These are phyloP conservation scores for Kryptolebias ocellatus DNA, from an alignment of 2,797 vertebrate genomes.

Conservation along the genomic window DNA sequence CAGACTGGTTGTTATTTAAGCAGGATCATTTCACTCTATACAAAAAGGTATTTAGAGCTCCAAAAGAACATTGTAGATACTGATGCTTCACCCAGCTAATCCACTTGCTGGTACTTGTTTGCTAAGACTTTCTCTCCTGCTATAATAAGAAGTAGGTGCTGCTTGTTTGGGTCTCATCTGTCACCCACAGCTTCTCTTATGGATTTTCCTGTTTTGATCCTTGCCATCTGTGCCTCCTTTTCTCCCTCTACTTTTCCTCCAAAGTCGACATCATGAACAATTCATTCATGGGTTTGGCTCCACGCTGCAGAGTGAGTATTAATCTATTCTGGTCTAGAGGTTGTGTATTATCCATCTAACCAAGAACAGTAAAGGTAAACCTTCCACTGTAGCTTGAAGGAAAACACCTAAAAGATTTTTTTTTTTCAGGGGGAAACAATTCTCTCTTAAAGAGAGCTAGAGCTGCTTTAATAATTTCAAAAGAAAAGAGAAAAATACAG, in stretches of 20 bases:
- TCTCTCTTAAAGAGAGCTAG: not conserved
- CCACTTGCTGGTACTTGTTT: constrained; percentile 74
- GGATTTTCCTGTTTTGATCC: constrained; percentile 75
- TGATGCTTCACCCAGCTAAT: constrained; percentile 57
- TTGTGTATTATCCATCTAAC: constrained; percentile 19
- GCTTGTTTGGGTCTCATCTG: constrained; percentile 72
- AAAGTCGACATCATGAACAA: constrained; percentile 55
- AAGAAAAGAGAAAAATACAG: constrained; percentile 5
- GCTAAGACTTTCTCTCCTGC: constrained; percentile 50
- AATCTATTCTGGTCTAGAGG: constrained; percentile 23
- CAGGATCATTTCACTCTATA: constrained; percentile 32
- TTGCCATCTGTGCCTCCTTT: constrained; percentile 70
- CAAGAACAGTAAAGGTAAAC: constrained; percentile 4
- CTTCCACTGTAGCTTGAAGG: constrained; percentile 1
- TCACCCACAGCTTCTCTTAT: constrained; percentile 73
- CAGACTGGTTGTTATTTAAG: constrained; percentile 45
- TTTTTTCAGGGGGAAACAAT: constrained; percentile 14
- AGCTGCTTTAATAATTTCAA: constrained; percentile 12
- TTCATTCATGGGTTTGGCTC: constrained; percentile 53
- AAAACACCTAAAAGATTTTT: constrained; percentile 15
- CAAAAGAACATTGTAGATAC: constrained; percentile 38
- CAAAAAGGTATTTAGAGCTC: constrained; percentile 46
- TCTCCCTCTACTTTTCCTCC: constrained; percentile 51
- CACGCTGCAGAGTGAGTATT: constrained; percentile 28
- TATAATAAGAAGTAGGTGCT: constrained; percentile 63